Percentiles rank a stretch among this genome's conserved stretches.
Evolutionary conservation across 2,888 invertebrate genomes (phyloP).

Genomic region (Drosophila aldrichi): DNA sequence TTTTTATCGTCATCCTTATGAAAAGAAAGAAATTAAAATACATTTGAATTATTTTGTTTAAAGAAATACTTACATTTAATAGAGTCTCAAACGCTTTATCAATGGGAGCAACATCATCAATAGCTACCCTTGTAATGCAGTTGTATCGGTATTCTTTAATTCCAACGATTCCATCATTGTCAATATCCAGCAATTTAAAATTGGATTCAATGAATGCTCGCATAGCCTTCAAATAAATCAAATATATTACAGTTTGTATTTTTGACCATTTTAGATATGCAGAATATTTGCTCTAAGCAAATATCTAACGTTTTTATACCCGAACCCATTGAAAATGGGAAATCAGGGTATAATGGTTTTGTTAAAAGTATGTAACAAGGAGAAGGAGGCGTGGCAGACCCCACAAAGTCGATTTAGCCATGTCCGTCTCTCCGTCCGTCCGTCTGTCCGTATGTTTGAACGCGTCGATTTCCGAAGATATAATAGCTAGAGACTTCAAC

Average conservation of each 20-base stretch:
- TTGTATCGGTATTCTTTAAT: slow-evolving; percentile 93
- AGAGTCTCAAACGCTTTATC: slow-evolving; percentile 92
- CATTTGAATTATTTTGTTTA: neutral
- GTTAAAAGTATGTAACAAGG: too few species aligned
- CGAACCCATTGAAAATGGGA: too few species aligned
- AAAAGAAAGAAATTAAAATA: neutral
- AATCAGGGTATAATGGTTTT: too few species aligned
- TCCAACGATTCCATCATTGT: slow-evolving; percentile 92
- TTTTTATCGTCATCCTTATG: slow-evolving; percentile 92
- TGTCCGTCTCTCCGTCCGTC: too few species aligned
- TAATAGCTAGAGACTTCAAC: too few species aligned
- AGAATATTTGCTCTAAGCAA: too few species aligned
- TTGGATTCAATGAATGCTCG: slow-evolving; percentile 94
- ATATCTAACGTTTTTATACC: too few species aligned
- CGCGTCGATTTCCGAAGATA: too few species aligned
- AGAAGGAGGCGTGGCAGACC: too few species aligned
- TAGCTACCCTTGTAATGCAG: slow-evolving; percentile 92
- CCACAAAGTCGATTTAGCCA: too few species aligned
- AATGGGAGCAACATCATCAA: slow-evolving; percentile 90
- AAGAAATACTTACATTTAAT: slow-evolving; percentile 88
- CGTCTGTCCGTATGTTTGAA: too few species aligned
- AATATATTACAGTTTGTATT: neutral
- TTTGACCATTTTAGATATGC: too few species aligned
- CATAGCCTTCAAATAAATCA: slow-evolving; percentile 87
- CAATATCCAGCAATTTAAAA: slow-evolving; percentile 92